A percentile compares a stretch with the other conserved stretches of the same genome.
These are phyloP conservation scores for Zele albiditarsus DNA, from an alignment of 2,888 invertebrate genomes.

Conservation along the genomic window DNA sequence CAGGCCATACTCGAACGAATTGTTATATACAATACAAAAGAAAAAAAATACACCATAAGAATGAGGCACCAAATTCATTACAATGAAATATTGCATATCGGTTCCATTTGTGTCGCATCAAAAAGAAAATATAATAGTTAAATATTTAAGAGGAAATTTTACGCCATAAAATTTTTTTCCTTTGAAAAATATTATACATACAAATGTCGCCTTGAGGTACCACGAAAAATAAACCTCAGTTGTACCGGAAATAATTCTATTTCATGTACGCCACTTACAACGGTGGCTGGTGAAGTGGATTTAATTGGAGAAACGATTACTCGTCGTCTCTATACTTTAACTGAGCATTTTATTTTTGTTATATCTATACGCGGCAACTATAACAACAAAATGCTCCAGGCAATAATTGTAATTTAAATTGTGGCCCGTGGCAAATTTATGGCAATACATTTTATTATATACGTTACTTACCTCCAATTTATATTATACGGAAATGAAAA, in stretches of 20 bases:
- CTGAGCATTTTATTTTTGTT: conserved; percentile 23
- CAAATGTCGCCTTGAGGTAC: conserved; percentile 12
- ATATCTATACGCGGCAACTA: conserved; percentile 3
- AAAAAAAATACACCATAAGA: neutral
- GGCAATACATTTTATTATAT: conserved; percentile 26
- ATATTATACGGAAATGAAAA: conserved; percentile 15
- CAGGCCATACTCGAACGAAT: neutral
- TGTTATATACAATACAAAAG: neutral
- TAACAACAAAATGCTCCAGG: conserved; percentile 28
- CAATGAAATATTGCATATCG: neutral
- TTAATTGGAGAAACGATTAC: conserved; percentile 48
- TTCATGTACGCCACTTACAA: conserved; percentile 23
- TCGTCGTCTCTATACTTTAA: conserved; percentile 27
- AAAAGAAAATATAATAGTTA: neutral
- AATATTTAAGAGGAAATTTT: neutral
- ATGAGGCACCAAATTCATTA: neutral
- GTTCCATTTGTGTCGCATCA: neutral
- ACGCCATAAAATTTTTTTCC: neutral
- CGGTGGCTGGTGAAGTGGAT: conserved; percentile 32
- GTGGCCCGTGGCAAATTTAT: conserved; percentile 40
- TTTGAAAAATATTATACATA: neutral
- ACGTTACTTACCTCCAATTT: neutral
- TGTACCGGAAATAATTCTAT: conserved; percentile 45
- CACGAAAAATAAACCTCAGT: conserved; percentile 20
- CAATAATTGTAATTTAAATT: conserved; percentile 34